Evolutionary conservation across 1,140 invertebrate genomes (phyloP), one percentile per base, ranked within the genome.

Genomic region (Lysiphlebus fabarum): DNA sequence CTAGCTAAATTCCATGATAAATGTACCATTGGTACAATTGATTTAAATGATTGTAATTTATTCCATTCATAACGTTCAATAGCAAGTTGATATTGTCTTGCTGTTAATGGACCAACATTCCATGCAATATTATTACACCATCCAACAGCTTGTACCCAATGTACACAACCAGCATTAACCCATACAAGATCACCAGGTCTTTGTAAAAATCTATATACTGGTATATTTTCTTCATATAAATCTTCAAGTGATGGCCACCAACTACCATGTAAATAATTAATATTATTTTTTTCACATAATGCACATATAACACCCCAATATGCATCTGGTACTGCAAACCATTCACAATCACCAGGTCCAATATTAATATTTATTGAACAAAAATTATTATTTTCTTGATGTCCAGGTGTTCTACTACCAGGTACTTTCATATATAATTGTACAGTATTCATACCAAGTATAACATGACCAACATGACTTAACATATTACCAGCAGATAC

Each of bases 341-440:
- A 93, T 75, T 99, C 98, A 80, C 97, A 99, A 79, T 99, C 97
- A n/a, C 98, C 97, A 12, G 98, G 98, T 0, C 98, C 98, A 72
- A 99, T 99, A 76, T 99, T 99, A 49, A 99, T 96, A 74, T 99
- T 99, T 61, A 99, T 95, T n/a, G 95, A 96, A 77, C 96, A 99
- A 76, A 99, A 99, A 75, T 97, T 98, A 75, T 99, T 98, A 77
- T 99, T 99, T 75, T 99, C 98, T 77, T 99, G 96, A 81, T 99
- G 98, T 6, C 96, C 95, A 11, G 95, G 95, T 33, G 95, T 98
- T 70, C 95, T 81, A 69, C 90, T 92, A 38, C 94, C 94, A 54
- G 95, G 95, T 42, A 84, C 84, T 81, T 99, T 99, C 96, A 99
- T 99, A 74, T 99, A 99, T 8, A 99, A 82, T 75, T 99, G 97